phyloP scores from a whole-genome alignment of 2,797 vertebrate genomes.

The Pampus argenteus region DNA sequence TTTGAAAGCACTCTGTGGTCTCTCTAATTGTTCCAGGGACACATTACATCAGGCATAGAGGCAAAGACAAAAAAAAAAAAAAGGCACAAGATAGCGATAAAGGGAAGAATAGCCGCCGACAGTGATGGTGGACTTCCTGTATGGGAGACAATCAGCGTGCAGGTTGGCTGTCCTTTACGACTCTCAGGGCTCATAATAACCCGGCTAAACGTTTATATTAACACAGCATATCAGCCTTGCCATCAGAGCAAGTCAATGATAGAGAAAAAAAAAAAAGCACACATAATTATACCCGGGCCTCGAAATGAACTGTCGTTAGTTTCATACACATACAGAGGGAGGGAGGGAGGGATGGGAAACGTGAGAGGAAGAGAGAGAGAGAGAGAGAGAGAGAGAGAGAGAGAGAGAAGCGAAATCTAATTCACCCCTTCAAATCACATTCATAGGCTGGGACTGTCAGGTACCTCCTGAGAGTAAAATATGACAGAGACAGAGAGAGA shows the following conservation, averaged over 20 bases:
- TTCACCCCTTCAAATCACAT: constrained; percentile 90
- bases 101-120: constrained; percentile 56
- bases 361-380: constrained; percentile 69
- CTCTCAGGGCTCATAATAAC: constrained; percentile 84
- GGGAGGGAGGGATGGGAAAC: constrained; percentile 58
- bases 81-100: constrained; percentile 61
- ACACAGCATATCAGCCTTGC: constrained; percentile 85
- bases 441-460: constrained; percentile 90
- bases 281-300: constrained; percentile 85
- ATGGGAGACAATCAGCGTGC: constrained; percentile 73
- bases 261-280: constrained; percentile 79
- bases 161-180: constrained; percentile 83
- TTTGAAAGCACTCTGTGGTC: constrained; percentile 59
- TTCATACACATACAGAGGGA: constrained; percentile 80
- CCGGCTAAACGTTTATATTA: constrained; percentile 88
- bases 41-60: constrained; percentile 56
- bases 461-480: constrained; percentile 83
- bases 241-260: constrained; percentile 87
- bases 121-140: constrained; percentile 67
- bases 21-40: constrained; percentile 55
- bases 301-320: constrained; percentile 87
- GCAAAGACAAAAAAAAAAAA: constrained; percentile 56
- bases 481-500: constrained; percentile 59
- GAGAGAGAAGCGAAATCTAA: constrained; percentile 85
- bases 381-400: constrained; percentile 70